phyloP scores from a whole-genome alignment of 2,888 invertebrate genomes.

The Desoria tigrina region DNA sequence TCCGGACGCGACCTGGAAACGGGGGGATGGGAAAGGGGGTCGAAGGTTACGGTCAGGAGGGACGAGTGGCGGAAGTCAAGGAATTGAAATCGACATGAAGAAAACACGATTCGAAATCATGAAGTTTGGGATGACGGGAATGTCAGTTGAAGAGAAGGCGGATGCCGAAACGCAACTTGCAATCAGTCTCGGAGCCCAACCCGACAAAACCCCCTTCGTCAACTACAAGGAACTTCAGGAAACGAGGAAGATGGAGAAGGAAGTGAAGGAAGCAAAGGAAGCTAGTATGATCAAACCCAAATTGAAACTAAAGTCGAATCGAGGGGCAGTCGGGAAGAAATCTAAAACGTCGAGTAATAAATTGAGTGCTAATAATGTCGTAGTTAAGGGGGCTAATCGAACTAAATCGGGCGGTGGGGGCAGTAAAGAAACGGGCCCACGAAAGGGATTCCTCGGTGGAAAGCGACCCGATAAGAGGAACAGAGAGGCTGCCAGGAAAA shows the following conservation, averaged over 20 bases:
- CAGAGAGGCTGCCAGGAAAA: background rate
- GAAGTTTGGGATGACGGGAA: constrained; percentile 79
- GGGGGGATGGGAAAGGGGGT: background rate
- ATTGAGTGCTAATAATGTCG: background rate
- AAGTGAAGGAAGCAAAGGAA: constrained; percentile 53
- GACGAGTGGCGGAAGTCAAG: background rate
- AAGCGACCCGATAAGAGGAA: constrained; percentile 5
- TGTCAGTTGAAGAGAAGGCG: constrained; percentile 69
- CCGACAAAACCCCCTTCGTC: constrained; percentile 67
- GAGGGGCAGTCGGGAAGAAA: constrained; percentile 19
- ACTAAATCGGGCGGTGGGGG: background rate
- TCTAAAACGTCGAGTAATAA: constrained; percentile 6
- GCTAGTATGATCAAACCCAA: constrained; percentile 25
- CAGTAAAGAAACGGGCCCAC: too few relatives aligned
- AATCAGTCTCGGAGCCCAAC: constrained; percentile 80
- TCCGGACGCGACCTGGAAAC: constrained; percentile 31
- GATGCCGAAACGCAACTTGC: constrained; percentile 77
- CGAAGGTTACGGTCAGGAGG: background rate
- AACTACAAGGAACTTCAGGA: constrained; percentile 72
- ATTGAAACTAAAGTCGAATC: background rate
- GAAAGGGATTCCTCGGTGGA: constrained; percentile 1
- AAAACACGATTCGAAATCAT: constrained; percentile 77
- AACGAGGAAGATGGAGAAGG: constrained; percentile 64
- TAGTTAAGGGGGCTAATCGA: background rate
- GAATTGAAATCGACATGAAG: constrained; percentile 69